Evolutionary conservation across 2,113 vertebrate species (phyloP).

Genomic region (Nyctibius bracteatus): DNA sequence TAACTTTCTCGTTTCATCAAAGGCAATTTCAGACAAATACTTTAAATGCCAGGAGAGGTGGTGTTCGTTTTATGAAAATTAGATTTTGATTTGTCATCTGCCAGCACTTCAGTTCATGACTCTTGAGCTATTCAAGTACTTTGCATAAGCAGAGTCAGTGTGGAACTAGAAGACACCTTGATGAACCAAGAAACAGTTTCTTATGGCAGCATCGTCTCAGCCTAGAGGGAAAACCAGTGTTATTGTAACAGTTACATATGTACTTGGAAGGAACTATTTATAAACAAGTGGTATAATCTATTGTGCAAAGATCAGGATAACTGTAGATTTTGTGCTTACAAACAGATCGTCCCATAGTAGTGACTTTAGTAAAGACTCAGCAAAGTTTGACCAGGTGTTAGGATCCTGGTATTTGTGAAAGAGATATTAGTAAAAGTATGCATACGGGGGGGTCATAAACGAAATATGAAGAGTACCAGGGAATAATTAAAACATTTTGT

Average conservation of each 20-base stretch:
- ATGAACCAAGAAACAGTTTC: background rate
- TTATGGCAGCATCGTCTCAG: background rate
- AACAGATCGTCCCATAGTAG: background rate
- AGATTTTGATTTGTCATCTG: background rate
- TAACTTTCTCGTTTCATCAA: background rate
- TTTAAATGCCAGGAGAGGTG: background rate
- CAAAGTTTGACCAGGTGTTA: background rate
- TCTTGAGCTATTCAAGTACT: background rate
- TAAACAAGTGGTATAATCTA: fast-evolving
- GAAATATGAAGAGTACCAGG: background rate
- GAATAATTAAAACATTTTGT: background rate
- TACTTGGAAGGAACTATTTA: background rate
- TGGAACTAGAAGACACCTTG: background rate
- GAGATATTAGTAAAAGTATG: background rate
- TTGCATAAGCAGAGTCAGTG: background rate
- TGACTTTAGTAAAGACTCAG: background rate
- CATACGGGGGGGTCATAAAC: background rate
- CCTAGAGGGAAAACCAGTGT: fast-evolving
- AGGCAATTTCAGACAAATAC: background rate
- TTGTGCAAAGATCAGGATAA: background rate
- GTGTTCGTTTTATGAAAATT: background rate
- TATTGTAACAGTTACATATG: background rate
- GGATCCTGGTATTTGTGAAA: background rate
- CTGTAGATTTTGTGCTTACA: fast-evolving
- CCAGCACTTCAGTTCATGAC: background rate